Base-by-base conservation (phyloP, 2,888 invertebrate genomes). In the Parapristionchus giblindavisi region DNA sequence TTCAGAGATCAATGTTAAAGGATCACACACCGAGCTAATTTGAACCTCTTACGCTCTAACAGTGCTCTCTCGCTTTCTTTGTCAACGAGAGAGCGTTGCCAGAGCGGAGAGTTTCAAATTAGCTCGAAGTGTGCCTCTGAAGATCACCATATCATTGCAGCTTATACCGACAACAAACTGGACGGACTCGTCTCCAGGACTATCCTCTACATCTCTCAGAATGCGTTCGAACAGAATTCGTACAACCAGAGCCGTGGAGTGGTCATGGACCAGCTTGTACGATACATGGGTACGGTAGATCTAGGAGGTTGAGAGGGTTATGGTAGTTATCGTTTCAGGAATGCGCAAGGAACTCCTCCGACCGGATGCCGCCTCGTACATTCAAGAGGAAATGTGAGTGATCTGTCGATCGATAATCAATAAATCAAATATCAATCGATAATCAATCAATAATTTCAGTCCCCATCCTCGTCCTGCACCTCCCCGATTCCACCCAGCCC, bases 251-350 rank as follows among this genome's bases (percentile, higher is more conserved):
- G 70, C 43, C 54, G 86, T 32, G 86, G 86, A 36, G 81, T 83
- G 75, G 81, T 87, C 4, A 87, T 86, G 85, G 82, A 83, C 58
- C 87, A 87, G 71, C 77, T 86, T 58, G 84, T 85, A 21, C 61
- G 85, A 27, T 85, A 81, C 70, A 85, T 85, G 85, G 85, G 83
- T 75, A 52, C 40, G 78, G 66, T 17, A n/a, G 32, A 32, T 58
- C 63, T 63, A 56, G 24, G 11, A 11, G 24, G 24, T 17, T n/a
- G 56, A 56, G 24, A 24, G 56, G 8, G 24, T 8, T 14, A 56
- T 14, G 24, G 24, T n/a, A n/a, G n/a, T n/a, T n/a, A n/a, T n/a
- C n/a, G n/a, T n/a, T 14, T 65, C 51, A 83, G 82, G 85, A 8
- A 66, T 82, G 43, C 79, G 82, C 68, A 80, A 85, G 43, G 86